These are phyloP conservation scores for Ploceus nigricollis DNA, from an alignment of 2,113 vertebrate genomes.

Conservation along the genomic window DNA sequence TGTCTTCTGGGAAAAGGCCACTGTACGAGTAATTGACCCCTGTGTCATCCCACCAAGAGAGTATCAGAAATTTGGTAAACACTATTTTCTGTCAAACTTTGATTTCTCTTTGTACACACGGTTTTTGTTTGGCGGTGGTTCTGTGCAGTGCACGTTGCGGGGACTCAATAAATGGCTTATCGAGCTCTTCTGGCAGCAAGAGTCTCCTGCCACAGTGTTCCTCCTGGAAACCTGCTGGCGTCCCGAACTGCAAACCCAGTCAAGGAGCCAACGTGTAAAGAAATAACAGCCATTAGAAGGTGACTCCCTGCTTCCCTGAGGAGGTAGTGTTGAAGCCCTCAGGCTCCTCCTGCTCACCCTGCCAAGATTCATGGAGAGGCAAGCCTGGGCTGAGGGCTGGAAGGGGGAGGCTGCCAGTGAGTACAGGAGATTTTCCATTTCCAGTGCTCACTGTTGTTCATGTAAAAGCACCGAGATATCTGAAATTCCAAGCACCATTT, in stretches of 20 bases:
- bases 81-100: background rate
- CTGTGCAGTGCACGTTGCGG: background rate
- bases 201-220: background rate
- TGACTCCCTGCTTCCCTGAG: background rate
- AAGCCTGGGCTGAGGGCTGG: background rate
- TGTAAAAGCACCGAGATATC: background rate
- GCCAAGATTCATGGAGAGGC: background rate
- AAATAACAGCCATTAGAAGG: background rate
- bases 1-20: background rate
- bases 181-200: background rate
- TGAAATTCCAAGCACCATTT: background rate
- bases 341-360: background rate
- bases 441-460: background rate
- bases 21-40: background rate
- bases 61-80: background rate
- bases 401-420: background rate
- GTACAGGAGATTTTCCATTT: background rate
- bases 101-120: background rate
- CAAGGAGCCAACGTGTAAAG: background rate
- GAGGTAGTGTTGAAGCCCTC: fast-evolving
- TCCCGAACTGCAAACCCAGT: background rate
- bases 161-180: background rate
- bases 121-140: background rate
- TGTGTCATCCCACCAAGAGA: background rate
- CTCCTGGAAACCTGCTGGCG: background rate